These are phyloP conservation scores for Notoglanidium macrostoma DNA, from an alignment of 2,797 vertebrate genomes.

Conservation along the genomic window DNA sequence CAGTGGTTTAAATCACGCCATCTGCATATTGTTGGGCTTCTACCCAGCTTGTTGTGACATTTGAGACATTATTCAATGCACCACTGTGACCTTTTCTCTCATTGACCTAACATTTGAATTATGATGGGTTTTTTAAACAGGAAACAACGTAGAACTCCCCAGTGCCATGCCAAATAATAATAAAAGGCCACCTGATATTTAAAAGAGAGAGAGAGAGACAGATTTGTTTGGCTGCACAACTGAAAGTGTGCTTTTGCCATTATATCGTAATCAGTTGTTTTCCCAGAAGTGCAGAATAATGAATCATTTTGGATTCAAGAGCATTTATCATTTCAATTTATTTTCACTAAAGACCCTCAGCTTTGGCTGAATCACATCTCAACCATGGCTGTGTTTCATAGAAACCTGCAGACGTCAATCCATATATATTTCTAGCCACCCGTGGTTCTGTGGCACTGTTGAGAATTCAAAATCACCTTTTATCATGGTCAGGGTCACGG, in stretches of 20 bases:
- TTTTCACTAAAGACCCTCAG: not conserved
- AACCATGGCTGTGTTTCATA: not conserved
- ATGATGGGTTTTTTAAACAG: not conserved
- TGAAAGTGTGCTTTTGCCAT: not conserved
- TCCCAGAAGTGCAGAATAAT: not conserved
- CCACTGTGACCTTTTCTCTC: not conserved
- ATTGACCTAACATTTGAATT: slow-evolving; percentile 1
- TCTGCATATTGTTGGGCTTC: not conserved
- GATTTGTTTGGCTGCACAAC: not conserved
- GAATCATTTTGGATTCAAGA: not conserved
- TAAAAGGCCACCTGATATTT: not conserved
- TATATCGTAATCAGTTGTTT: not conserved
- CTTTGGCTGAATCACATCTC: not conserved
- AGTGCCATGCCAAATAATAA: not conserved
- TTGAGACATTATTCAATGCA: not conserved
- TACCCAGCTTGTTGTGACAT: not conserved
- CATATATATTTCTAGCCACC: not conserved
- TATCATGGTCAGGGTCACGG: not conserved
- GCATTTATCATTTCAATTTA: not conserved
- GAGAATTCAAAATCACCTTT: not conserved
- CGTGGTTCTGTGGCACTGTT: not conserved
- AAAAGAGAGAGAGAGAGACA: not conserved
- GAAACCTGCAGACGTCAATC: not conserved
- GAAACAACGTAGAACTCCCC: not conserved
- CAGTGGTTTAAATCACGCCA: not conserved